Evolutionary conservation across 2,888 invertebrate species (phyloP).

Genomic region (Glyphotaelius pellucidus): DNA sequence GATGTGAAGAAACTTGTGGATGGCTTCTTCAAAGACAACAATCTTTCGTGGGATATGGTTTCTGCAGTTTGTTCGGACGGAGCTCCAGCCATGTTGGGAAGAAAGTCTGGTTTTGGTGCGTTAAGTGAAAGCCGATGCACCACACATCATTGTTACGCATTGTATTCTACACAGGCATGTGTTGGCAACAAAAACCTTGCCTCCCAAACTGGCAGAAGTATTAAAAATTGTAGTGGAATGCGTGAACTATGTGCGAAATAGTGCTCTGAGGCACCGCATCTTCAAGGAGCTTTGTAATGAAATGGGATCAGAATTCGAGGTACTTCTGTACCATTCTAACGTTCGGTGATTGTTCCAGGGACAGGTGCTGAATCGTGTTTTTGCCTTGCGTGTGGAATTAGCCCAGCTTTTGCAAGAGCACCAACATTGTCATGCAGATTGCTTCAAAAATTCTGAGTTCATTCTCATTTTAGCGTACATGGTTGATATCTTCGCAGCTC

Average conservation of each 20-base stretch:
- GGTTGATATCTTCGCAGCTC: constrained; percentile 62
- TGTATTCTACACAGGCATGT: constrained; percentile 62
- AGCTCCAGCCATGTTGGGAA: constrained; percentile 66
- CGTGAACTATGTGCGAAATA: constrained; percentile 17
- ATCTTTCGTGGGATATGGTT: too few species aligned
- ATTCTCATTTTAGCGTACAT: constrained; percentile 59
- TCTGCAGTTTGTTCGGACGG: constrained; percentile 65
- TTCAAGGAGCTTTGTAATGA: constrained; percentile 4
- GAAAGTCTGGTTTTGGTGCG: constrained; percentile 67
- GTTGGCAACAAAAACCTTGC: constrained; percentile 50
- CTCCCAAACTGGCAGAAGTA: not conserved
- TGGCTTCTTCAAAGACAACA: too few species aligned
- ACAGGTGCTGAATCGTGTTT: constrained; percentile 20
- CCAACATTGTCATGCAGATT: constrained; percentile 49
- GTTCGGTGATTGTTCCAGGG: not conserved
- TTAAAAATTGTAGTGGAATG: constrained; percentile 56
- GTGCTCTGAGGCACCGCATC: constrained; percentile 7
- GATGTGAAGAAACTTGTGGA: too few species aligned
- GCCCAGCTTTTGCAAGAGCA: constrained; percentile 61
- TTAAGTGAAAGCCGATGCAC: constrained; percentile 67
- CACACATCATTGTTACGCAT: constrained; percentile 66
- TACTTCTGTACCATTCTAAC: too few species aligned
- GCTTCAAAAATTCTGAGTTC: constrained; percentile 59
- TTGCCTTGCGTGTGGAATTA: constrained; percentile 59
- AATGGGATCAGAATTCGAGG: constrained; percentile 2